Base-by-base conservation (phyloP, 1,140 invertebrate species). In the Chymomyza costata region DNA sequence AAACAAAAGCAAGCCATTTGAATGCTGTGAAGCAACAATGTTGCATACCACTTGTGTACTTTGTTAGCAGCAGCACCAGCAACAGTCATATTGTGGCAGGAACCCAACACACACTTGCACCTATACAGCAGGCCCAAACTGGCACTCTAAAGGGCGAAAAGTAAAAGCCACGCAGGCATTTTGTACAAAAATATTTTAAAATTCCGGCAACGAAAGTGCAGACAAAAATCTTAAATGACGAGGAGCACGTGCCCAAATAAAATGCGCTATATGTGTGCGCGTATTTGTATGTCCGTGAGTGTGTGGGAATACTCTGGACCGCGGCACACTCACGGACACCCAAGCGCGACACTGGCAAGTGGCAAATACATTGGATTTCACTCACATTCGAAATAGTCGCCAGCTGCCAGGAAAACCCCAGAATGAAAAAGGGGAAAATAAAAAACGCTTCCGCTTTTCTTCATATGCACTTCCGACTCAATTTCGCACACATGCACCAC, bases 161-260 rank as follows among this genome's bases (percentile, higher is more conserved):
- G 55, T 58, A 63, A 63, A 58, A 59, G 60, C 48, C 54, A 38
- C 46, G 53, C 53, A 61, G 54, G 31, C 54, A 44, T 50, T 57
- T 56, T 46, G 44, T 19, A 41, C 44, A 44, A 52, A 80, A 61
- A 80, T 61, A 68, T 80, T 80, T 80, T 80, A 80, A 80, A 80
- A 80, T 80, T 80, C 73, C 44, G 43, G 50, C 53, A 80, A 80
- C 73, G 73, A 73, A 80, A 80, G 73, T 81, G 73, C 74, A 80
- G 73, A 80, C 67, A 80, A 80, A 80, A 80, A 68, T 80, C 74
- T 81, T 80, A 80, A 80, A 81, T 80, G 73, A 80, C 73, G 73
- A 80, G 73, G 64, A 73, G 73, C 73, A 80, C 73, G 73, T 80
- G 73, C 74, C 60, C 67, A 68, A 80, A 80, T 68, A 68, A 73